These are phyloP conservation scores for Pristionchus arcanus DNA, from an alignment of 2,888 invertebrate genomes.

Conservation along the genomic window DNA sequence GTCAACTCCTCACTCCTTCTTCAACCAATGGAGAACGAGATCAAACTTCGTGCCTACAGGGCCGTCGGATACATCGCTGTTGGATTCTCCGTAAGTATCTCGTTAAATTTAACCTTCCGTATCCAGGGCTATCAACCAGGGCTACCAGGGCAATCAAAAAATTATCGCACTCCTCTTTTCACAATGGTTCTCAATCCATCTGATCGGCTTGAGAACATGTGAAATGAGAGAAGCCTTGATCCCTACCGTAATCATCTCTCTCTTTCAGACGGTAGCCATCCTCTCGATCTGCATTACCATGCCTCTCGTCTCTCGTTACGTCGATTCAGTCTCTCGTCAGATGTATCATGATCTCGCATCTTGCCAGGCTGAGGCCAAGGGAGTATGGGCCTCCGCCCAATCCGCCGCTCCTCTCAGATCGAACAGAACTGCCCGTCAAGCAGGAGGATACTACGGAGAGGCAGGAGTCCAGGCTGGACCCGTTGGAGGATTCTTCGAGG, in stretches of 20 bases:
- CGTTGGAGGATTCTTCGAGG: neutral
- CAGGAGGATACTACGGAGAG: neutral
- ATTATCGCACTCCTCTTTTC: too few relatives aligned
- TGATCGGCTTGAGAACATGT: too few relatives aligned
- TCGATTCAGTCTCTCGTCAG: too few relatives aligned
- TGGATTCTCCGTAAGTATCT: conserved; percentile 10
- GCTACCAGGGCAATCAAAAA: too few relatives aligned
- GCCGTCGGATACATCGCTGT: neutral
- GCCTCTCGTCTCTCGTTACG: too few relatives aligned
- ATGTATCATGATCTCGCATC: neutral
- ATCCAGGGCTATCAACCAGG: too few relatives aligned
- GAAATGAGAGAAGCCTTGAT: too few relatives aligned
- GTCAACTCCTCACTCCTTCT: neutral
- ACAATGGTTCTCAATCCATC: too few relatives aligned
- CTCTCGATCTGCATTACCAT: too few relatives aligned
- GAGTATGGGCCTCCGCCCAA: neutral
- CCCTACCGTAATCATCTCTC: neutral
- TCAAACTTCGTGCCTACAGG: neutral
- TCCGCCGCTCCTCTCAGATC: neutral
- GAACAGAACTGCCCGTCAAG: neutral
- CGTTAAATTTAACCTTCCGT: too few relatives aligned
- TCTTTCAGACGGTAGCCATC: too few relatives aligned
- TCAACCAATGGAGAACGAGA: conserved; percentile 6
- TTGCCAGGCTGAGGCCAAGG: neutral
- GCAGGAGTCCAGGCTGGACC: neutral